Conservation (phyloP, 2,797 vertebrate genomes). For the Channallabes apus region DNA sequence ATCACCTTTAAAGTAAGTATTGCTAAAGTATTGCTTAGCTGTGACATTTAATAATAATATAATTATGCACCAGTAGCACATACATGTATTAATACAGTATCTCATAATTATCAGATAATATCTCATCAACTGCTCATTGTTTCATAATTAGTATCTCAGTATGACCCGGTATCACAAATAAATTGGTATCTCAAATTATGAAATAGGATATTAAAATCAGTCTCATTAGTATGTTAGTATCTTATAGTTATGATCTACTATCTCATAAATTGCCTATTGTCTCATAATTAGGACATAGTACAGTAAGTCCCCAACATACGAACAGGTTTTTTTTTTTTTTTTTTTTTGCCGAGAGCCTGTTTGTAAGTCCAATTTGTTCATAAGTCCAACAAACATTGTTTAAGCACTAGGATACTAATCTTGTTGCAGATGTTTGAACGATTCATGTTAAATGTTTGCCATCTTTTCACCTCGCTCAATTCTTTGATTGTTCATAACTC, state of each 20-base stretch:
- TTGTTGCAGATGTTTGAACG: no score
- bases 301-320: no score
- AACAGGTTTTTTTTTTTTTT: no score
- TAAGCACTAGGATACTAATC: no score
- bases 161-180: neutral
- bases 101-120: neutral
- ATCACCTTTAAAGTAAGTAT: no score
- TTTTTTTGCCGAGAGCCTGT: no score
- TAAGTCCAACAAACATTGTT: no score
- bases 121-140: neutral
- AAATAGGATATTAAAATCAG: neutral
- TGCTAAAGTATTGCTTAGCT: neutral
- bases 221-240: neutral
- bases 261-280: neutral
- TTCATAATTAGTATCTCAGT: neutral
- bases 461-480: no score
- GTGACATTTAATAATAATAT: neutral
- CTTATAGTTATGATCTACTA: neutral
- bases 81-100: neutral
- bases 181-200: neutral
- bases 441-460: no score
- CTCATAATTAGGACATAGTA: neutral
- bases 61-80: neutral
- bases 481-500: no score
- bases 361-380: no score